Conservation (phyloP, 2,113 vertebrate genomes). For the Tympanuchus pallidicinctus region DNA sequence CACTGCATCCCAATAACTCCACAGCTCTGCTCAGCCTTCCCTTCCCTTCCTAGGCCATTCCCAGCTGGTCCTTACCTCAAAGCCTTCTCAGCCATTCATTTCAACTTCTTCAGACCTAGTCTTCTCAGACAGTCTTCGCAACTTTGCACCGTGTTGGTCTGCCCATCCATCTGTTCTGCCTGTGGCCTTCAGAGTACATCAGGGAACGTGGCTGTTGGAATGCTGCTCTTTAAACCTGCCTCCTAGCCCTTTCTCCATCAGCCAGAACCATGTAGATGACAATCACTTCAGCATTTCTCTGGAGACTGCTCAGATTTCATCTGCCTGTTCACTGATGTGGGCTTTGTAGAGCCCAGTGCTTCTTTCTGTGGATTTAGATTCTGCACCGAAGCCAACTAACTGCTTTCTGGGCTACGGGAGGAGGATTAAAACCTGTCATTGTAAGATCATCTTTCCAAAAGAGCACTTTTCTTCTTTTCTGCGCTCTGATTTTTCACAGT, state of each 20-base stretch:
- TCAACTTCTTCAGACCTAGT: not conserved
- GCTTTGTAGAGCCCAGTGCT: not conserved
- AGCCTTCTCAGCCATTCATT: not conserved
- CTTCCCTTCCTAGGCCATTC: not conserved
- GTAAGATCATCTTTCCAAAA: not conserved
- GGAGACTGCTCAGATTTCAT: not conserved
- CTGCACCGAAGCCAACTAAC: not conserved
- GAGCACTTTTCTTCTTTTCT: not conserved
- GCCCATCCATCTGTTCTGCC: too few species aligned
- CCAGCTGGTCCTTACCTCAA: not conserved
- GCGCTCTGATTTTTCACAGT: not conserved
- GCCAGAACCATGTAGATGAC: too few species aligned
- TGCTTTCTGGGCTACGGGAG: not conserved
- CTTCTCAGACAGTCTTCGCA: not conserved
- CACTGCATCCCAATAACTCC: not conserved
- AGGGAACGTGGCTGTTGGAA: too few species aligned
- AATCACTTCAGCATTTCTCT: too few species aligned
- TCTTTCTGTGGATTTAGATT: not conserved
- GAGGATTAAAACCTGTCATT: not conserved
- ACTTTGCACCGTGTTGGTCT: too few species aligned
- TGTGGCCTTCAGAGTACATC: too few species aligned
- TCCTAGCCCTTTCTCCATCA: too few species aligned
- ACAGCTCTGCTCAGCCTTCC: not conserved
- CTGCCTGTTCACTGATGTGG: not conserved
- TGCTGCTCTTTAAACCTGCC: too few species aligned